Evolutionary conservation across 2,797 vertebrate genomes (phyloP), one percentile per base, ranked within the genome.

Genomic region (Apogon talboti): DNA sequence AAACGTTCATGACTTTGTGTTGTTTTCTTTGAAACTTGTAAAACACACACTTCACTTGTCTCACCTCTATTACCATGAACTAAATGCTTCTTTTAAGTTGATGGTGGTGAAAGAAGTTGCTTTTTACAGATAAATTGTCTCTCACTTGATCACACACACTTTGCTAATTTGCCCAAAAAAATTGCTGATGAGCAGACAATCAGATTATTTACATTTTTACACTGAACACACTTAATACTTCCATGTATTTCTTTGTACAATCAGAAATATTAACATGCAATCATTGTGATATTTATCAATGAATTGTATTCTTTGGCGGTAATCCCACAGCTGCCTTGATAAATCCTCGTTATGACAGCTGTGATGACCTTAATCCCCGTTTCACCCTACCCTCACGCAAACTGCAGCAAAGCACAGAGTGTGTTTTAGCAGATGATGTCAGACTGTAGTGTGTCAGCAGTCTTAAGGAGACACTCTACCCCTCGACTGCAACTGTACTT

Each of bases 321-420:
- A 50, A 89, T 86, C 82, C 81, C 50, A 42, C 61, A 71, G 55
- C 79, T 76, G 54, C 63, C 71, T 57, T 54, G 30, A 78, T 72
- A 77, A 69, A 89, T 51, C 71, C 51, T 74, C 13, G 4, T 79
- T 83, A 63, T 79, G 71, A 70, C 62, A 87, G 77, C 82, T 86
- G 82, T 43, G 69, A 68, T 85, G 85, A 87, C 85, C 84, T 87
- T 91, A 93, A 93, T 93, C 92, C 87, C 67, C 18, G 60, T 51
- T 50, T 62, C 81, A 79, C 68, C 55, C 41, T 46, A 61, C 49
- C 14, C 57, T 57, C 24, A 9, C 44, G 57, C 60, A 66, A 13
- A 21, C 71, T 64, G 57, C 59, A 61, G 76, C 12, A 69, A 6
- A 65, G 40, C 45, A 43, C 64, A 56, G 53, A 37, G 30, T 57